phyloP scores from a whole-genome alignment of 1,140 invertebrate species.

The Pseudomyrmex sp. region DNA sequence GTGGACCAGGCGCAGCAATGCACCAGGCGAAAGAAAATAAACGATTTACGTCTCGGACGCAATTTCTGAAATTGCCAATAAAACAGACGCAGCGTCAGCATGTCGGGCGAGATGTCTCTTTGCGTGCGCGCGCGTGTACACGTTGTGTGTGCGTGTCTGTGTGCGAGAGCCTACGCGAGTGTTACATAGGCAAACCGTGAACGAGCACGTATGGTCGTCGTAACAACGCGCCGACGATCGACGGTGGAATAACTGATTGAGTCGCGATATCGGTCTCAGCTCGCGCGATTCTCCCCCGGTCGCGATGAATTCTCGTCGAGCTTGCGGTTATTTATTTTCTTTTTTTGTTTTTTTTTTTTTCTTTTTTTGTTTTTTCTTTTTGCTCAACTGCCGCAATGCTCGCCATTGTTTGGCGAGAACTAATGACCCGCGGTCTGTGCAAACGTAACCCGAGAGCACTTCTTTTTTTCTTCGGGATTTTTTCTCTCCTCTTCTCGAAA shows the following conservation, averaged over 20 bases:
- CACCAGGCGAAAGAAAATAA: constrained; percentile 62
- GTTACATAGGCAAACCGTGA: constrained; percentile 37
- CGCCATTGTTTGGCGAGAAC: constrained; percentile 44
- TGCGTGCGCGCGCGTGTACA: not conserved
- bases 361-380: not conserved
- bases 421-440: constrained; percentile 54
- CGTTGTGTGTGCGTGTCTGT: too few relatives aligned
- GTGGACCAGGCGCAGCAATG: constrained; percentile 13
- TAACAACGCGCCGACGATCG: constrained; percentile 66
- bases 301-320: constrained; percentile 43
- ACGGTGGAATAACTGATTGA: constrained; percentile 68
- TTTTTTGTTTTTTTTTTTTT: not conserved
- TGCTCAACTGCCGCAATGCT: constrained; percentile 8
- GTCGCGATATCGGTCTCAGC: constrained; percentile 54
- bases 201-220: constrained; percentile 49
- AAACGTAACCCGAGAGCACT: constrained; percentile 26
- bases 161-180: too few relatives aligned
- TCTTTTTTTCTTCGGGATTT: constrained; percentile 1
- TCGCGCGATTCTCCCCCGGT: constrained; percentile 31
- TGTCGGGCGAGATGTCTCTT: constrained; percentile 36
- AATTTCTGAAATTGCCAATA: constrained; percentile 77
- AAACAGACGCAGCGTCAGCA: constrained; percentile 68
- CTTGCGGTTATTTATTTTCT: constrained; percentile 9
- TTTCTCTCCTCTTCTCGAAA: not conserved
- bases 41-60: constrained; percentile 67